Conservation (phyloP, 2,888 invertebrate genomes). For the Stegana nigrithorax region DNA sequence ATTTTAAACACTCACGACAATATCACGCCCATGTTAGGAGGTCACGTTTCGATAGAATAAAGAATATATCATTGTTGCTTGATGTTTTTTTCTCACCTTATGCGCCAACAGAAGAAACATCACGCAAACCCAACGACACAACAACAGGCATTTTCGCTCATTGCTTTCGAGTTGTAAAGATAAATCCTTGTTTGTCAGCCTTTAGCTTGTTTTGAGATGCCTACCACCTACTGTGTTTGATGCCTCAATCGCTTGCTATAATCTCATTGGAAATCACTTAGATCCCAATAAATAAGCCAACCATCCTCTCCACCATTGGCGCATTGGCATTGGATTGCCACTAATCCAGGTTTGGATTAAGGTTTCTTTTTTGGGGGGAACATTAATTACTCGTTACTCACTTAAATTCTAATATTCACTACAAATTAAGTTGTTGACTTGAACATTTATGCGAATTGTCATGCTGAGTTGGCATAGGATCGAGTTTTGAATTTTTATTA, state of each 20-base stretch:
- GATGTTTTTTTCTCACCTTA: slow-evolving; percentile 60
- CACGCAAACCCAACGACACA: slow-evolving; percentile 38
- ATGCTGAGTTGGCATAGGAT: slow-evolving; percentile 53
- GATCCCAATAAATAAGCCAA: slow-evolving; percentile 68
- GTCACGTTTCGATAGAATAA: too few relatives aligned
- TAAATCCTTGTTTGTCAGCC: slow-evolving; percentile 8
- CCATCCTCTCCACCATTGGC: slow-evolving; percentile 39
- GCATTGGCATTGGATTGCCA: not conserved
- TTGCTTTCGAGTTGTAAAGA: too few relatives aligned
- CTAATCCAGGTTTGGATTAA: not conserved
- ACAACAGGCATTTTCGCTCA: not conserved
- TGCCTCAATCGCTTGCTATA: slow-evolving; percentile 64
- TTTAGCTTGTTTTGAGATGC: not conserved
- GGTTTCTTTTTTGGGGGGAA: slow-evolving; percentile 53
- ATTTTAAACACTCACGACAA: too few relatives aligned
- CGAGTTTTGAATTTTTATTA: too few relatives aligned
- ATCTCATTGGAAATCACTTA: slow-evolving; percentile 69
- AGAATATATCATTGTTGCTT: too few relatives aligned
- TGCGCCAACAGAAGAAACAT: slow-evolving; percentile 60
- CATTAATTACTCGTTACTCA: slow-evolving; percentile 70
- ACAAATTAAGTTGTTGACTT: slow-evolving; percentile 68
- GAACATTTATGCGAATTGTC: slow-evolving; percentile 60
- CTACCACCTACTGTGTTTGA: slow-evolving; percentile 62
- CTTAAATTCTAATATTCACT: slow-evolving; percentile 69
- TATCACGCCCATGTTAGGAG: too few relatives aligned